Conservation (phyloP, 1,140 invertebrate species). For the Microplitis mediator region DNA sequence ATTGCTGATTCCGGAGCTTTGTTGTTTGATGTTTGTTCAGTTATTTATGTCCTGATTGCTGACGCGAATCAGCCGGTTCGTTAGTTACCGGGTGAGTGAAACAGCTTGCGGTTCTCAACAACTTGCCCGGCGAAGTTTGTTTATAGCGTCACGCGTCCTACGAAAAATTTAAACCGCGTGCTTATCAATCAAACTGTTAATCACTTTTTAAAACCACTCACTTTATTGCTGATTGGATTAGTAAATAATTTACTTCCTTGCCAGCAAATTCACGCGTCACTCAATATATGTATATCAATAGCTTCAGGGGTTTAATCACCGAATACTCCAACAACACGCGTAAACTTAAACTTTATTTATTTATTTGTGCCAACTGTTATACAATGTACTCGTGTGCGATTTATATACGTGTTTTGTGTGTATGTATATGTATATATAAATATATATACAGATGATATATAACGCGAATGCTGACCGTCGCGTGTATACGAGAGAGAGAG, state of each 20-base stretch:
- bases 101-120: background rate
- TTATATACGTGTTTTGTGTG: background rate
- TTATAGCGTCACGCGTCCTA: background rate
- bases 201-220: too few species aligned
- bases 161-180: background rate
- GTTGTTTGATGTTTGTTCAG: background rate
- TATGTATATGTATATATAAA: background rate
- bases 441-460: background rate
- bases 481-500: background rate
- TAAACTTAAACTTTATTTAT: too few species aligned
- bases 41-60: background rate
- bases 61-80: background rate
- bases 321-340: too few species aligned
- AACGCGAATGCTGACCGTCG: background rate
- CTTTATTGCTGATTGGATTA: too few species aligned
- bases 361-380: too few species aligned
- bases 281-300: too few species aligned
- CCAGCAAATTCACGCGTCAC: too few species aligned
- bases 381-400: too few species aligned
- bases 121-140: background rate
- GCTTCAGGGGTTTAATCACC: too few species aligned
- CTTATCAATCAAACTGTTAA: too few species aligned
- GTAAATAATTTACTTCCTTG: too few species aligned
- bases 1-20: background rate
- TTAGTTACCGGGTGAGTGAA: background rate